Evolutionary conservation across 2,888 invertebrate species (phyloP).

Genomic region (Vannuccia rotundouncinata): DNA sequence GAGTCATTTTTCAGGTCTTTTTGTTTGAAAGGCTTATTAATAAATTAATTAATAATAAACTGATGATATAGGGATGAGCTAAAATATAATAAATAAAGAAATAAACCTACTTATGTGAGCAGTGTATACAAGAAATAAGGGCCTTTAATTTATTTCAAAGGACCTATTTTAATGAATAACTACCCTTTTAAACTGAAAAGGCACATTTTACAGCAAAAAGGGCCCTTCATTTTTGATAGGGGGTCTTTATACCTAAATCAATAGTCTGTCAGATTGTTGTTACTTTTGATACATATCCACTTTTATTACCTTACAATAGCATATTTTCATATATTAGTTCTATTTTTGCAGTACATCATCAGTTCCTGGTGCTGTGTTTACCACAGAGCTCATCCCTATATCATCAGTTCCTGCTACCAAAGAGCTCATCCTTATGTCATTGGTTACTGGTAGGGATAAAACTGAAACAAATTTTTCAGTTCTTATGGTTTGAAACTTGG

Average conservation of each 20-base stretch:
- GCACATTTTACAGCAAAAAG: slow-evolving; percentile 20
- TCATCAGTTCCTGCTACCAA: slow-evolving; percentile 7
- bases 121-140: slow-evolving; percentile 16
- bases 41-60: no score
- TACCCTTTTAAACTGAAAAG: slow-evolving; percentile 23
- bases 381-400: slow-evolving; percentile 13
- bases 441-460: slow-evolving; percentile 5
- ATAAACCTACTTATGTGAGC: slow-evolving; percentile 12
- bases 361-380: slow-evolving; percentile 19
- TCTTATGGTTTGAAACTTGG: slow-evolving; percentile 21
- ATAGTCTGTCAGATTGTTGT: slow-evolving; percentile 16
- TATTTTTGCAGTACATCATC: slow-evolving; percentile 21
- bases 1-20: slow-evolving; percentile 1
- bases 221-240: slow-evolving; percentile 21
- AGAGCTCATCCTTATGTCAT: slow-evolving; percentile 8
- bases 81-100: no score
- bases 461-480: slow-evolving; percentile 11
- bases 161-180: slow-evolving; percentile 24
- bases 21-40: slow-evolving; percentile 13
- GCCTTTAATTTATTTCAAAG: slow-evolving; percentile 7
- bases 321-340: slow-evolving; percentile 19
- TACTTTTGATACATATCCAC: slow-evolving; percentile 21
- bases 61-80: no score
- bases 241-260: not conserved
- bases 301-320: slow-evolving; percentile 15